These are phyloP conservation scores for Lasioglossum zephyrum DNA, from an alignment of 2,888 invertebrate genomes.

Conservation along the genomic window DNA sequence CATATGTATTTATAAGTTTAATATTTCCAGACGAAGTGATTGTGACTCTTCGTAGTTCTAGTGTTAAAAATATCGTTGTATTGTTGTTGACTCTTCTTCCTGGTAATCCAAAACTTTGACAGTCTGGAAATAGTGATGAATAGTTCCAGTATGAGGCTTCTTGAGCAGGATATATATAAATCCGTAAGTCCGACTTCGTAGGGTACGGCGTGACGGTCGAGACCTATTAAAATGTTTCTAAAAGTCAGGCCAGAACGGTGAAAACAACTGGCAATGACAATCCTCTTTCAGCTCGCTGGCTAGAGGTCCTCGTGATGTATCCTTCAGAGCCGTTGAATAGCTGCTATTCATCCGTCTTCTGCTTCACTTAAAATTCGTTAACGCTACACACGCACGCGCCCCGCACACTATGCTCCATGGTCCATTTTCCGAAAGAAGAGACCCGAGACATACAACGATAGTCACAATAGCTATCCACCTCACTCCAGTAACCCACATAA, in stretches of 20 bases:
- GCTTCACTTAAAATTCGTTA: conserved; percentile 11
- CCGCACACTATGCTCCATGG: not conserved
- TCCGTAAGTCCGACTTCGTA: not conserved
- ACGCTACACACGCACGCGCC: not conserved
- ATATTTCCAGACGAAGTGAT: too few species aligned
- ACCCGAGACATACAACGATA: not conserved
- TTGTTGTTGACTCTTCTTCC: too few species aligned
- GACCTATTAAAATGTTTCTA: not conserved
- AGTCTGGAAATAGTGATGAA: too few species aligned
- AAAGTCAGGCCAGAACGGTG: not conserved
- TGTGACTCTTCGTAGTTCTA: too few species aligned
- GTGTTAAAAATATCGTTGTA: too few species aligned
- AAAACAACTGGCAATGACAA: not conserved
- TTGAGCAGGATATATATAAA: not conserved
- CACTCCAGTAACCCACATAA: conserved; percentile 6
- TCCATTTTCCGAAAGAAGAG: conserved; percentile 2
- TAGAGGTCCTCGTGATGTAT: not conserved
- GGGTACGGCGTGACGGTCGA: not conserved
- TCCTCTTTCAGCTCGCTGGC: not conserved
- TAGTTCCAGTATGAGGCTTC: too few species aligned
- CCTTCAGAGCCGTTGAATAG: conserved; percentile 6
- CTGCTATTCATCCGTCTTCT: not conserved
- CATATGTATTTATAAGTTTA: too few species aligned
- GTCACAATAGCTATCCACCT: not conserved
- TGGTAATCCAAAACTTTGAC: too few species aligned